Evolutionary conservation across 2,888 invertebrate species (phyloP).

Genomic region (Sesia apiformis): DNA sequence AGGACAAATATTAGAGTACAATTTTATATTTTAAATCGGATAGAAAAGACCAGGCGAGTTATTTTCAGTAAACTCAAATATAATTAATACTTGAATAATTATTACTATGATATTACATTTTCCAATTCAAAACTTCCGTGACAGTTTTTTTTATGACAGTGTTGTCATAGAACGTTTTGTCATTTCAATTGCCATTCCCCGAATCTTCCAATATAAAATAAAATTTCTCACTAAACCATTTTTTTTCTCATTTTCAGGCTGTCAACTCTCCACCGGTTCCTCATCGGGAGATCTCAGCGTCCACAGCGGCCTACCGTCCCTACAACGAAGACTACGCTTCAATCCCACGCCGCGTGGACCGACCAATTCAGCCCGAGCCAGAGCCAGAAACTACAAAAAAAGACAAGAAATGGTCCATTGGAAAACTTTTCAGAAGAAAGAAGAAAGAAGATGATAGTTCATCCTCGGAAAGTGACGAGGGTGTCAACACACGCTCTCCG

Average conservation of each 20-base stretch:
- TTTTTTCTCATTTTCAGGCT: slow-evolving; percentile 53
- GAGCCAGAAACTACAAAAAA: slow-evolving; percentile 64
- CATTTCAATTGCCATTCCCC: too few relatives aligned
- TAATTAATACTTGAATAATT: too few relatives aligned
- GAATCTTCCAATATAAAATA: too few relatives aligned
- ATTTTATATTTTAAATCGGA: slow-evolving; percentile 5
- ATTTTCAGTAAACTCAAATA: neutral
- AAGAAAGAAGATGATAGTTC: slow-evolving; percentile 79
- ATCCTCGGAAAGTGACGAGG: slow-evolving; percentile 69
- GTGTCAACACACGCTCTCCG: slow-evolving; percentile 50
- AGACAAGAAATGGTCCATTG: slow-evolving; percentile 87
- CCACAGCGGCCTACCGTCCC: slow-evolving; percentile 44
- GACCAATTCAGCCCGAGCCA: slow-evolving; percentile 38
- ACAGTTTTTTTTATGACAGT: too few relatives aligned
- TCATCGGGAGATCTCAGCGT: slow-evolving; percentile 50
- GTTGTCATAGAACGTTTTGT: too few relatives aligned
- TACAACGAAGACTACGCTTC: slow-evolving; percentile 58
- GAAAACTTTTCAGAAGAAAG: slow-evolving; percentile 84
- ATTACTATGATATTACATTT: too few relatives aligned
- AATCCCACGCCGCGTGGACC: slow-evolving; percentile 47
- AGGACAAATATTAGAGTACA: slow-evolving; percentile 8
- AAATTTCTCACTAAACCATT: neutral
- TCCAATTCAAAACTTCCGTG: too few relatives aligned
- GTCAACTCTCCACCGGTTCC: slow-evolving; percentile 67
- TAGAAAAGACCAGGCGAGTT: slow-evolving; percentile 7